A percentile compares a stretch with the other conserved stretches of the same genome.
Evolutionary conservation across 2,888 invertebrate genomes (phyloP).

Genomic region (Epinotia bilunana): DNA sequence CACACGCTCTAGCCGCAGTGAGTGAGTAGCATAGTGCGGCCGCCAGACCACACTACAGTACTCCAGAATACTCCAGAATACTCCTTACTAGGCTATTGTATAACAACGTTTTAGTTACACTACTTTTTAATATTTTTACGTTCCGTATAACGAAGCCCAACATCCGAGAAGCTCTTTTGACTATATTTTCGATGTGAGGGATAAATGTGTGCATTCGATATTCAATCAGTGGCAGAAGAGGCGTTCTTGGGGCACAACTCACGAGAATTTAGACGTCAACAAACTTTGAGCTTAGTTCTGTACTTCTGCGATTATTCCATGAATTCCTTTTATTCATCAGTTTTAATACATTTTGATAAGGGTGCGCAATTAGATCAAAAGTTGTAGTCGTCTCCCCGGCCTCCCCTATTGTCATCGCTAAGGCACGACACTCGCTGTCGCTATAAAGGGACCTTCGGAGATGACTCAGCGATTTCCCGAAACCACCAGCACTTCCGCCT

Average conservation of each 20-base stretch:
- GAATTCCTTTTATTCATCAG: neutral
- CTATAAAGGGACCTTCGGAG: conserved; percentile 6
- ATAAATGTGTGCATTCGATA: too few species aligned
- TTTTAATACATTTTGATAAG: neutral
- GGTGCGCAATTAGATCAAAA: conserved; percentile 9
- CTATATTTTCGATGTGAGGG: too few species aligned
- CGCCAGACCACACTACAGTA: too few species aligned
- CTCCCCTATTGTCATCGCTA: conserved; percentile 8
- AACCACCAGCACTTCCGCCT: neutral
- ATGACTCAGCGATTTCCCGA: conserved; percentile 9
- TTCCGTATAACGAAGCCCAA: too few species aligned
- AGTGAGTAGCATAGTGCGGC: too few species aligned
- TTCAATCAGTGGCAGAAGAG: too few species aligned
- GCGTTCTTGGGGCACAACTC: neutral
- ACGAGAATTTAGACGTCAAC: neutral
- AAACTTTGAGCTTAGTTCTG: neutral
- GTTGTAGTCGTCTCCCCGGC: neutral
- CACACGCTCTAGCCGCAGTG: too few species aligned
- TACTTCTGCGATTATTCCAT: neutral
- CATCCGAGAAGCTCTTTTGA: too few species aligned
- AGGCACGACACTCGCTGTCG: conserved; percentile 8
- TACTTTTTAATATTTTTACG: too few species aligned
- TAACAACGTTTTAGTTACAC: too few species aligned
- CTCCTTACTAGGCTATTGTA: too few species aligned
- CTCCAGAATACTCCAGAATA: too few species aligned